Evolutionary conservation across 2,797 vertebrate species (phyloP).

Genomic region (Micrastur ruficollis): DNA sequence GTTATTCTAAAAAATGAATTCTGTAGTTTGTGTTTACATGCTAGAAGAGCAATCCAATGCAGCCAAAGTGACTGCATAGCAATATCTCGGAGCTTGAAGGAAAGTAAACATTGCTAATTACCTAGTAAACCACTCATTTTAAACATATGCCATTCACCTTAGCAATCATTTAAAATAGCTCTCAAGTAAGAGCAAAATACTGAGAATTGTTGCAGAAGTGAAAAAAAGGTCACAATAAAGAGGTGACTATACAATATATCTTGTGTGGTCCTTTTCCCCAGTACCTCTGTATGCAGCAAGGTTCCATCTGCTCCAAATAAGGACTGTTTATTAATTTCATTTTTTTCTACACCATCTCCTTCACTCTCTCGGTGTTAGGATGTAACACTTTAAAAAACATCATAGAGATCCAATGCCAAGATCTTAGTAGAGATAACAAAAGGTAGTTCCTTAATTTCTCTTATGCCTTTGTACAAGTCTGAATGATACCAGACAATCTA

Average conservation of each 20-base stretch:
- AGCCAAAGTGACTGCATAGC: background rate
- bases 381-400: background rate
- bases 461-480: background rate
- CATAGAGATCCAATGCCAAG: background rate
- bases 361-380: background rate
- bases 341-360: background rate
- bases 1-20: background rate
- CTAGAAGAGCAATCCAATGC: background rate
- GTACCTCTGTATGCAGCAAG: background rate
- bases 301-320: background rate
- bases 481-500: background rate
- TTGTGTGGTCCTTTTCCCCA: background rate
- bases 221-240: background rate
- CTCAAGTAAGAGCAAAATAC: background rate
- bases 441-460: background rate
- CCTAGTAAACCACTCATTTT: background rate
- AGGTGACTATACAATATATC: rapidly evolving
- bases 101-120: background rate
- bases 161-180: background rate
- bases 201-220: background rate
- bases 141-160: background rate
- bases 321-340: background rate
- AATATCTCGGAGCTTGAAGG: background rate
- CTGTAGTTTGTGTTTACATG: background rate
- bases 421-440: background rate